Base-by-base conservation (phyloP, 2,113 vertebrate species). In the Forbesichthys papilliferus region DNA sequence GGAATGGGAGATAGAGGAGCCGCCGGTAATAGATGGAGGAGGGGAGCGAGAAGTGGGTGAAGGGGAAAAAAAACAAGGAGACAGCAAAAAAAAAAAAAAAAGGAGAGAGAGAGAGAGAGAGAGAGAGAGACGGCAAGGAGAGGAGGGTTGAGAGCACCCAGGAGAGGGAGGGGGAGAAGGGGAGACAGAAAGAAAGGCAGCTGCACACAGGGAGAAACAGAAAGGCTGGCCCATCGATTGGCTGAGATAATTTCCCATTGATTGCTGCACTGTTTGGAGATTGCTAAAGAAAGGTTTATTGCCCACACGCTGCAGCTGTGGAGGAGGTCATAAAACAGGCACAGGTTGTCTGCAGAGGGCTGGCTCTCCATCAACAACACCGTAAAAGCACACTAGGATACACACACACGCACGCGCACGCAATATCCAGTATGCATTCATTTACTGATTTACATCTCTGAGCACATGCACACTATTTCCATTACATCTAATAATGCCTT, bases 241-340 rank as follows among this genome's bases (percentile, higher is more conserved):
- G 81, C 84, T 82, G 79, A 91, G 89, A 94, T 93, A 87, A 92
- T 93, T 92, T 91, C 81, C 87, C 92, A 92, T 92, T 92, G 92
- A 94, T 93, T 90, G 90, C 87, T 90, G 84, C 87, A 87, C 88
- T 90, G 89, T 87, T 91, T 89, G 87, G 90, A 88, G 88, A 87
- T 86, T 88, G 90, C 89, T 83, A 71, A 82, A 83, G 89, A 87
- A 87, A 86, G 89, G 90, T 92, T 93, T 93, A 92, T 92, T 90
- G 87, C 85, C 86, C 90, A 84, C 87, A 87, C 71, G 80, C 82
- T 89, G 88, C 90, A 91, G 89, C 88, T 82, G 84, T 79, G 86
- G 87, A 88, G 87, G 77, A 77, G 80, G 83, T 84, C 82, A 86
- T 91, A 86, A 90, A 91, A 89, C 87, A 82, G 83, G 79, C 62